Conservation (phyloP, 2,888 invertebrate species). For the Furcula furcula region DNA sequence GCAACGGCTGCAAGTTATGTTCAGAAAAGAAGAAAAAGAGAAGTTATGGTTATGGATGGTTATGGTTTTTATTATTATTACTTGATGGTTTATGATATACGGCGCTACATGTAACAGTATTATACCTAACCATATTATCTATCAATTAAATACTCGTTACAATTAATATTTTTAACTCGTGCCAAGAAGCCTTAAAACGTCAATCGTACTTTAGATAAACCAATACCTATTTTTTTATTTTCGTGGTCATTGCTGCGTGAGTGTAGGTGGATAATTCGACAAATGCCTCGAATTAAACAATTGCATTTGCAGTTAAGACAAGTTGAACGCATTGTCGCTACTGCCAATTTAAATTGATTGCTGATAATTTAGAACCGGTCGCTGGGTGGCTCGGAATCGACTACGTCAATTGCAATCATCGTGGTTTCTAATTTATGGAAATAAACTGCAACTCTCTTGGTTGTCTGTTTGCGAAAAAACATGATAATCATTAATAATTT, state of each 20-base stretch:
- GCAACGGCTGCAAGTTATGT: no score
- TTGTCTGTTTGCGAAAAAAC: conserved; percentile 3
- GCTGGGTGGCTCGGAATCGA: conserved; percentile 18
- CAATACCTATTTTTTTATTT: no score
- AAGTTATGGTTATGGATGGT: no score
- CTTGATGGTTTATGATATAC: no score
- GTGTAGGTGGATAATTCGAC: conserved; percentile 5
- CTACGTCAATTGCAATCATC: conserved; percentile 22
- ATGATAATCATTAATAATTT: conserved; percentile 15
- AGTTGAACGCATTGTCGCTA: conserved; percentile 18
- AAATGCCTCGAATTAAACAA: conserved; percentile 8
- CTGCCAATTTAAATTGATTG: conserved; percentile 28
- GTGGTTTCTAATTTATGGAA: conserved; percentile 49
- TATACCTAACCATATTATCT: no score
- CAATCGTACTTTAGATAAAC: no score
- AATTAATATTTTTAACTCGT: no score
- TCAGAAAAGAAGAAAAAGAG: no score
- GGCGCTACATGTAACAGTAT: no score
- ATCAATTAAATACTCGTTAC: no score
- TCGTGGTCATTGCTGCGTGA: not conserved
- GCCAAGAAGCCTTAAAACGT: no score
- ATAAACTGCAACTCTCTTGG: conserved; percentile 28
- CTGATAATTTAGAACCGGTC: conserved; percentile 16
- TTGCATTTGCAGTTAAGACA: conserved; percentile 21
- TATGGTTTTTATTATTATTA: no score